A percentile compares a stretch with the other conserved stretches of the same genome.
These are phyloP conservation scores for Napeogenes sylphis DNA, from an alignment of 2,888 invertebrate genomes.

Conservation along the genomic window DNA sequence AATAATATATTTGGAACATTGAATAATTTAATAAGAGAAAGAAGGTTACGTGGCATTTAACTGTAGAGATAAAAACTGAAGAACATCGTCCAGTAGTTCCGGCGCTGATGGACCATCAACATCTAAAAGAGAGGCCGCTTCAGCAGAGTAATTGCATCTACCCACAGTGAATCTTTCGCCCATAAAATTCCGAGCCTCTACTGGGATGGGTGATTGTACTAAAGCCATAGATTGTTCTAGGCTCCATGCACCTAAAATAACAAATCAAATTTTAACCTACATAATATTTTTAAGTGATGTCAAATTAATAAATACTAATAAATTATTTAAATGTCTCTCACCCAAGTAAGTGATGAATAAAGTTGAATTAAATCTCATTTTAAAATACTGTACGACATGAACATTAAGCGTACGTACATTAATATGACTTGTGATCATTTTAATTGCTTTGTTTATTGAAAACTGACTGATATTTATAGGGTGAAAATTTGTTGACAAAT, in stretches of 20 bases:
- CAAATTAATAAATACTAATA: background rate
- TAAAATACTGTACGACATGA: slow-evolving; percentile 63
- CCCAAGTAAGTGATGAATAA: slow-evolving; percentile 60
- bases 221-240: slow-evolving; percentile 52
- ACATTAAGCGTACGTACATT: slow-evolving; percentile 34
- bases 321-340: slow-evolving; percentile 34
- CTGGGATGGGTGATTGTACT: slow-evolving; percentile 54
- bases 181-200: slow-evolving; percentile 61
- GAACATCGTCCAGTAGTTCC: slow-evolving; percentile 68
- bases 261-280: background rate
- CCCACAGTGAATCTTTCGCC: slow-evolving; percentile 68
- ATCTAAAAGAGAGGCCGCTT: slow-evolving; percentile 53
- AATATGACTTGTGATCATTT: slow-evolving; percentile 33
- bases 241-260: slow-evolving; percentile 53
- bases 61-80: slow-evolving; percentile 57
- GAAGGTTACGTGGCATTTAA: slow-evolving; percentile 68
- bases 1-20: too few species aligned
- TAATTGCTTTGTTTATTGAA: slow-evolving; percentile 38
- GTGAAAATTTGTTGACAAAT: slow-evolving; percentile 51
- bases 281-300: too few species aligned
- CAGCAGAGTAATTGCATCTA: slow-evolving; percentile 62
- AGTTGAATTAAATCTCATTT: slow-evolving; percentile 63
- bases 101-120: slow-evolving; percentile 69
- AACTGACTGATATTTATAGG: slow-evolving; percentile 54
- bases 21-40: background rate